Evolutionary conservation across 2,888 invertebrate species (phyloP), one percentile per base, ranked within the genome.

Genomic region (Nematopogon swammerdamellus): DNA sequence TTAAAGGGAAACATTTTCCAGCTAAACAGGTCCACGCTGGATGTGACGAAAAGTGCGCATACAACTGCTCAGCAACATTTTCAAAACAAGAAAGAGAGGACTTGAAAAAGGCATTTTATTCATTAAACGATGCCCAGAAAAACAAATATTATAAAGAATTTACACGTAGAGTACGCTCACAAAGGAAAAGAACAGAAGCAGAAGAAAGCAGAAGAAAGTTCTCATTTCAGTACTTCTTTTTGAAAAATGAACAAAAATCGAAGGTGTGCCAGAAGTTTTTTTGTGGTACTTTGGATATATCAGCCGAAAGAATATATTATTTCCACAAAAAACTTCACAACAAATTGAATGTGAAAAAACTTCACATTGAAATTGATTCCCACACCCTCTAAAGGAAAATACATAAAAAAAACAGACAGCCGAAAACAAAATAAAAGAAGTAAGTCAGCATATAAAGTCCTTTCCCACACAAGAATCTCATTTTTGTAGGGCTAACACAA

Each of bases 401-500:
- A 50, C 36, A 19, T 50, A 11, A 50, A 50, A 46, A 46, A 46
- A 46, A 14, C n/a, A 50, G 49, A 54, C 54, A 47, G 46, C 45
- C 14, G 25, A 42, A 46, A 49, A 49, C n/a, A 54, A 54, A 52
- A 18, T 52, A 36, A 45, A 51, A 30, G 54, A 54, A 52, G 52
- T 54, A n/a, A 51, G 47, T 14, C 10, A 52, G 25, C 54, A 54
- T 44, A 54, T 54, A 44, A 49, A 49, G 36, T 54, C 51, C 4
- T 54, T 54, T 20, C 52, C 54, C 48, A 49, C 47, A 49, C 42
- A 48, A 49, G 54, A 52, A 45, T 54, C 51, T 18, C 52, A 52
- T 42, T 54, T 49, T 29, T 51, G 52, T 45, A 46, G 50, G 18
- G 10, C 46, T 2, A 25, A 42, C 30, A 51, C 48, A 44, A 47